Conservation (phyloP, 1,140 invertebrate genomes). For the Drosophila novamexicana region DNA sequence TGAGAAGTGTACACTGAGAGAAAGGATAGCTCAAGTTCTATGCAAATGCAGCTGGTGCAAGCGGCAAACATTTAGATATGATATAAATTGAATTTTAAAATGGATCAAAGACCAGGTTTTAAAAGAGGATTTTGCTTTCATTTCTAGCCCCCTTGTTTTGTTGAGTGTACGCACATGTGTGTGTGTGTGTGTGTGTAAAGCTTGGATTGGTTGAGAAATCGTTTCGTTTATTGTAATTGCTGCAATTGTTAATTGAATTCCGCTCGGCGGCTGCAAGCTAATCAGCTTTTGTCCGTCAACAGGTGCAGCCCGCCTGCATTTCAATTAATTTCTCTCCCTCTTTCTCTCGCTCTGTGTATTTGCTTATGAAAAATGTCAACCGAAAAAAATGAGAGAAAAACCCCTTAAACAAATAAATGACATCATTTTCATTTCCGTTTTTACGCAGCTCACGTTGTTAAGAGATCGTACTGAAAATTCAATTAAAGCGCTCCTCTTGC, state of each 20-base stretch:
- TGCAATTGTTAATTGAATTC: slow-evolving; percentile 65
- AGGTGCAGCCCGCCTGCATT: slow-evolving; percentile 59
- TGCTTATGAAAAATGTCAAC: slow-evolving; percentile 32
- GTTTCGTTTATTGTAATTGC: slow-evolving; percentile 47
- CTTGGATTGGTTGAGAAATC: background rate
- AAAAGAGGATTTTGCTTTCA: background rate
- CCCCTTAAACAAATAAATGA: slow-evolving; percentile 37
- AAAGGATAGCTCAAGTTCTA: background rate
- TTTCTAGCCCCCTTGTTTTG: background rate
- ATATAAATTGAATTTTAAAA: too few species aligned
- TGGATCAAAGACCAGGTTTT: too few species aligned
- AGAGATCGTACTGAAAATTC: slow-evolving; percentile 50
- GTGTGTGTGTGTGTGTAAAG: background rate
- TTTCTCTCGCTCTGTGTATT: slow-evolving; percentile 1
- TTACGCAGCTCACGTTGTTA: slow-evolving; percentile 37
- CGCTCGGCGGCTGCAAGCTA: slow-evolving; percentile 47
- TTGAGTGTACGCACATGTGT: background rate
- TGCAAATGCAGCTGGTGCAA: too few species aligned
- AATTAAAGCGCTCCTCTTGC: slow-evolving; percentile 47
- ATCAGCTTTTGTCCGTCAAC: slow-evolving; percentile 61
- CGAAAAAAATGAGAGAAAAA: slow-evolving; percentile 7
- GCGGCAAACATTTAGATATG: too few species aligned
- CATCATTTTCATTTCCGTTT: slow-evolving; percentile 60
- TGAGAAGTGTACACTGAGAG: slow-evolving; percentile 17
- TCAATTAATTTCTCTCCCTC: slow-evolving; percentile 40